A percentile compares a stretch with the other conserved stretches of the same genome.
Conservation (phyloP, 2,888 invertebrate genomes). For the Cistogaster globosa region DNA sequence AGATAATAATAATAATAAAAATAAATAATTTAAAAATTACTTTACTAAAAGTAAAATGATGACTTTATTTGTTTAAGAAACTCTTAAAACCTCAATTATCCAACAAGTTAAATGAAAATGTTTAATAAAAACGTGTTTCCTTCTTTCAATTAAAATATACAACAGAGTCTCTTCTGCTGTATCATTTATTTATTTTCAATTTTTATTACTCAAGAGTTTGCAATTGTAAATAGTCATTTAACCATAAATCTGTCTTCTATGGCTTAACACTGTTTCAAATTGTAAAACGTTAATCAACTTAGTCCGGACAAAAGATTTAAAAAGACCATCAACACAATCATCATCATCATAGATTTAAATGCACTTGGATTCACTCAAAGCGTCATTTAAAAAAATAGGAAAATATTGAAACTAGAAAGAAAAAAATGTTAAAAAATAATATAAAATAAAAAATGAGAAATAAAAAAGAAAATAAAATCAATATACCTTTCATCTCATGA, state of each 20-base stretch:
- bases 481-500: background rate
- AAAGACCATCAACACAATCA: constrained; percentile 38
- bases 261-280: constrained; percentile 19
- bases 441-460: constrained; percentile 4
- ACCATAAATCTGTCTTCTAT: background rate
- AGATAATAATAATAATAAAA: too few species aligned
- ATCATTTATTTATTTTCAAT: background rate
- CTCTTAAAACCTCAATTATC: background rate
- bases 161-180: background rate
- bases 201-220: background rate
- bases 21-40: too few species aligned
- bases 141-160: constrained; percentile 24
- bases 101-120: constrained; percentile 5
- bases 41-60: background rate
- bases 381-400: constrained; percentile 20
- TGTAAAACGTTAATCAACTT: constrained; percentile 57
- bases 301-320: constrained; percentile 26
- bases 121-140: background rate
- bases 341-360: constrained; percentile 27
- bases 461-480: background rate
- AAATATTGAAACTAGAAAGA: constrained; percentile 12
- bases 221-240: constrained; percentile 34
- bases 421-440: background rate
- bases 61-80: constrained; percentile 1
- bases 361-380: constrained; percentile 22